Conservation (phyloP, 2,113 vertebrate species). For the Tinamus guttatus region DNA sequence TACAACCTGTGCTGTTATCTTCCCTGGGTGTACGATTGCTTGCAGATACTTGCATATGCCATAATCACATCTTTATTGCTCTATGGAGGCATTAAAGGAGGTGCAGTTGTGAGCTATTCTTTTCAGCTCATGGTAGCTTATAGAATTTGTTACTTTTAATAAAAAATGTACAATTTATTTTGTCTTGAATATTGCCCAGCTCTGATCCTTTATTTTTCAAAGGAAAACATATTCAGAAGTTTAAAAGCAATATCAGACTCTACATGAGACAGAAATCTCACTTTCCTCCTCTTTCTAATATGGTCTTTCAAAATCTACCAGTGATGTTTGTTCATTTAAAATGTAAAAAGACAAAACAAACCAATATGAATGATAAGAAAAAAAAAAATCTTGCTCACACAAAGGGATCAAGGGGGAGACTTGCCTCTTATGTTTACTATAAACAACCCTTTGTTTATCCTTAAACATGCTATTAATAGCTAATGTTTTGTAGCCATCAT, state of each 20-base stretch:
- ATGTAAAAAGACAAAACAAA: background rate
- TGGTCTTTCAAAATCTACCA: background rate
- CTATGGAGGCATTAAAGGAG: background rate
- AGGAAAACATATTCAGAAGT: background rate
- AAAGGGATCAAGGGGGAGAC: background rate
- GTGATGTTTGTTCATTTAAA: background rate
- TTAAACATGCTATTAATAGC: background rate
- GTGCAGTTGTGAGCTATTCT: background rate
- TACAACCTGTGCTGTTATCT: background rate
- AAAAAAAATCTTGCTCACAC: background rate
- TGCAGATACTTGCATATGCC: background rate
- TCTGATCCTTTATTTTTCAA: background rate
- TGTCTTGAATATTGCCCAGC: background rate
- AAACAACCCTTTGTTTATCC: background rate
- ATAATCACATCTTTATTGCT: background rate
- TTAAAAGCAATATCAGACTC: background rate
- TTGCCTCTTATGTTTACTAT: background rate
- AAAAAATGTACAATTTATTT: background rate
- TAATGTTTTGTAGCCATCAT: background rate
- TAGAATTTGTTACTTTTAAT: background rate
- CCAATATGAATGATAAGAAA: background rate
- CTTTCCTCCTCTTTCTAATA: background rate
- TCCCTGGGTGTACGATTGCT: background rate
- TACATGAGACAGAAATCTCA: background rate
- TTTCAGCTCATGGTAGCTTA: background rate